Conservation (phyloP, 2,113 vertebrate genomes). For the Archocentrus centrarchus region DNA sequence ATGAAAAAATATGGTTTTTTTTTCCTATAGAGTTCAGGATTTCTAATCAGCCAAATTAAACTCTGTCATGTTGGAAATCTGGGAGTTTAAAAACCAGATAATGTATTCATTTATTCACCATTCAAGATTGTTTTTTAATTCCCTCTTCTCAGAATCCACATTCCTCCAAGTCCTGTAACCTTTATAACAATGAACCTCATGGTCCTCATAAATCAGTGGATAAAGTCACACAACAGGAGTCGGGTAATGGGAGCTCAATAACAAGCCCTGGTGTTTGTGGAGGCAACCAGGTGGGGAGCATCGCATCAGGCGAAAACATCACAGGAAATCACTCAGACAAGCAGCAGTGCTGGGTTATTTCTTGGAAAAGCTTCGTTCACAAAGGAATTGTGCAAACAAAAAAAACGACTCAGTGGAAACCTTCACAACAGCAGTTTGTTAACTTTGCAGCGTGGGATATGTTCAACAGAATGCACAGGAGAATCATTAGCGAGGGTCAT, state of each 20-base stretch:
- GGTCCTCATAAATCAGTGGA: constrained; percentile 35
- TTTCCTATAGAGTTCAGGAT: not conserved
- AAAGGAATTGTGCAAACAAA: constrained; percentile 28
- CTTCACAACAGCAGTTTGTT: not conserved
- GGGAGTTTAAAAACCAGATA: not conserved
- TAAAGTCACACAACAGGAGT: constrained; percentile 26
- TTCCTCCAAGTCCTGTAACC: not conserved
- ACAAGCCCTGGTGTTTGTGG: not conserved
- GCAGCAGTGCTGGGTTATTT: not conserved
- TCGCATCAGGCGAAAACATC: constrained; percentile 17
- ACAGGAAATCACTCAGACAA: constrained; percentile 10
- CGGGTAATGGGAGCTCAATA: not conserved
- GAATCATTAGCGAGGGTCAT: not conserved
- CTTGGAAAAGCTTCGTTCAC: constrained; percentile 40
- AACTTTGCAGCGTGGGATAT: not conserved
- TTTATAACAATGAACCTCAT: not conserved
- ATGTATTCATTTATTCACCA: not conserved
- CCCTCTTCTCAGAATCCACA: not conserved
- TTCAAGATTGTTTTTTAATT: not conserved
- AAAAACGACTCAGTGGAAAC: not conserved
- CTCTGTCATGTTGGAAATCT: not conserved
- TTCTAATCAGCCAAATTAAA: not conserved
- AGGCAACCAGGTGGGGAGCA: constrained; percentile 19
- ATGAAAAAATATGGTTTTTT: not conserved
- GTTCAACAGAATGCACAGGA: not conserved